A percentile compares a stretch with the other conserved stretches of the same genome.
These are phyloP conservation scores for Ashinkailepas kermadecensis DNA, from an alignment of 2,888 invertebrate species.

Conservation along the genomic window DNA sequence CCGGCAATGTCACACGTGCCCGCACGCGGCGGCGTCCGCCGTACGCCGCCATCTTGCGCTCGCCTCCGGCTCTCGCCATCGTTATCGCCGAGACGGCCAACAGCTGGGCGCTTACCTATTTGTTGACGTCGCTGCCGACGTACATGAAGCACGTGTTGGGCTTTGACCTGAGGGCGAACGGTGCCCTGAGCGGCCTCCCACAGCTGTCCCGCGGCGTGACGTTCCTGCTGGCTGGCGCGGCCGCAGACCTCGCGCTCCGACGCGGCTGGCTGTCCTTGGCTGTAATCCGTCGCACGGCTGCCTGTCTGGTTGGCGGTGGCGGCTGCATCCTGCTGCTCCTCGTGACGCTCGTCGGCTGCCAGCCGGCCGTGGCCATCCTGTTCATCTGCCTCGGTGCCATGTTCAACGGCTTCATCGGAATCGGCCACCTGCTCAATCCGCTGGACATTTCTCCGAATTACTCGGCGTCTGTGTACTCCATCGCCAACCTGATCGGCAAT, in stretches of 20 bases:
- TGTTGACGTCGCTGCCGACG: conserved; percentile 10
- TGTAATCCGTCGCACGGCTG: neutral
- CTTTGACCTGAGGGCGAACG: neutral
- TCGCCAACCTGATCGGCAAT: conserved; percentile 3
- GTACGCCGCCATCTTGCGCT: neutral
- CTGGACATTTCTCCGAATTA: conserved; percentile 14
- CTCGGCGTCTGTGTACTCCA: neutral
- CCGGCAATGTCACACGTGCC: neutral
- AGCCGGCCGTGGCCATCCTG: neutral
- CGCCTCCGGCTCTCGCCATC: neutral
- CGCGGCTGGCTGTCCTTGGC: neutral
- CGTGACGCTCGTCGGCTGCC: neutral
- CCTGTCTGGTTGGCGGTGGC: neutral
- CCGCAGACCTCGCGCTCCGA: neutral
- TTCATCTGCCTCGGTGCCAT: neutral
- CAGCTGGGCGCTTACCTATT: neutral
- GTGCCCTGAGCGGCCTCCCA: neutral
- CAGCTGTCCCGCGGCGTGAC: neutral
- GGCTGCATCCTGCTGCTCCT: neutral
- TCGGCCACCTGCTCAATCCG: neutral
- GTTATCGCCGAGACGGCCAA: neutral
- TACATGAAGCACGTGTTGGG: conserved; percentile 17
- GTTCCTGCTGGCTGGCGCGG: neutral
- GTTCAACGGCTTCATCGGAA: neutral
- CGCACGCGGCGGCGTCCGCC: conserved; percentile 2